Evolutionary conservation across 2,113 vertebrate species (phyloP).

Genomic region (Heterocephalus glaber): DNA sequence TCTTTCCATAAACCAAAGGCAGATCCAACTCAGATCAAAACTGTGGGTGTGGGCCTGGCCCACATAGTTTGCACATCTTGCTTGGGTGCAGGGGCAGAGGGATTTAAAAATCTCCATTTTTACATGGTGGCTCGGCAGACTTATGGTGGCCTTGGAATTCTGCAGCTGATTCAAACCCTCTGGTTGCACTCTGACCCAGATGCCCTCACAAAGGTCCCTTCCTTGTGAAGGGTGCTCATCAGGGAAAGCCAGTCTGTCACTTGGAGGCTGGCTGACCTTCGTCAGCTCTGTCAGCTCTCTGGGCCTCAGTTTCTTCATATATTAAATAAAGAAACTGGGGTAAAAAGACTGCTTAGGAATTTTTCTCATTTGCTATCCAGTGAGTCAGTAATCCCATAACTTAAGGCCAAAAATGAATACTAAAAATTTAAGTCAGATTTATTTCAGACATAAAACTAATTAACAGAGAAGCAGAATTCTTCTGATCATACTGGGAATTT

Average conservation of each 20-base stretch:
- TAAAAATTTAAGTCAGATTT: constrained; percentile 26
- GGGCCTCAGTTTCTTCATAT: not conserved
- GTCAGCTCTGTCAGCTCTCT: not conserved
- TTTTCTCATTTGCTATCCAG: constrained; percentile 17
- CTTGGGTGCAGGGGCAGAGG: not conserved
- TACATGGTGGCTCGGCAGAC: not conserved
- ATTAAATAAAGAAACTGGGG: not conserved
- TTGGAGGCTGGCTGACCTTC: not conserved
- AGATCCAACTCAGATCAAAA: constrained; percentile 33
- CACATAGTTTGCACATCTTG: not conserved
- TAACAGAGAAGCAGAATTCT: constrained; percentile 33
- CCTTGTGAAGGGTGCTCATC: not conserved
- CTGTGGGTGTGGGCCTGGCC: not conserved
- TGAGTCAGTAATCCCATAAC: constrained; percentile 8
- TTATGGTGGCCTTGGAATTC: not conserved
- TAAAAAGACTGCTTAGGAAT: not conserved
- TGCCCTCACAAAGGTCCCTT: not conserved
- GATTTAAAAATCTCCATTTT: not conserved
- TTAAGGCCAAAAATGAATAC: not conserved
- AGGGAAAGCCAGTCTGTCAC: not conserved
- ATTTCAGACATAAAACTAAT: constrained; percentile 2
- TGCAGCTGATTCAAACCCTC: not conserved
- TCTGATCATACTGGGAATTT: not conserved
- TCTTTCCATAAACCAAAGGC: not conserved
- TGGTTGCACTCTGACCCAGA: not conserved